Evolutionary conservation across 2,113 vertebrate genomes (phyloP), one percentile per base, ranked within the genome.

Genomic region (Collichthys lucidus): DNA sequence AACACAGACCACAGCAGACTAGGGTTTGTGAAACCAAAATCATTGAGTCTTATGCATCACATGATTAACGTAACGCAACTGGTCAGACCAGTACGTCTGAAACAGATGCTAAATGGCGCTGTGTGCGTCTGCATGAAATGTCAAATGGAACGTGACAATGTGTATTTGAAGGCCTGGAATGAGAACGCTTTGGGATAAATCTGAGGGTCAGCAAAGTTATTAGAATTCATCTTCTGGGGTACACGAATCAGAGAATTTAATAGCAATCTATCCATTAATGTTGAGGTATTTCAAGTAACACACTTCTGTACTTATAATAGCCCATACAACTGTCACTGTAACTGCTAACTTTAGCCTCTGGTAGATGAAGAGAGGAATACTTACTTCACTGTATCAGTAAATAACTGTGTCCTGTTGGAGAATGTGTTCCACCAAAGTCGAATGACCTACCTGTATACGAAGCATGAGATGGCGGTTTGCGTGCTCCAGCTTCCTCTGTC

Each of bases 401-500:
- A 52, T 26, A 2, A 17, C 24, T 67, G 11, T 35, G 11, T 22
- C 11, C 46, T 8, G 12, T 11, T 49, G 44, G 14, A 14, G 26
- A 2, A 4, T 16, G 24, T 22, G 40, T 35, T 57, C 26, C 24
- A 19, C 11, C 24, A 47, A 24, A 56, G 24, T 56, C 15, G 2
- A 40, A 2, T 56, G 16, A 52, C 74, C 17, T 50, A 92, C 95
- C 94, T 95, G 95, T 73, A 95, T 94, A 2, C 97, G 95, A n/a
- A 98, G 96, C 93, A 97, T 94, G 55, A 98, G 93, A 77, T 94
- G 96, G 40, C 96, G 96, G 91, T 98, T 98, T 1, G 96, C 82
- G 5, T 97, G 96, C 67, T 98, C 97, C 91, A 98, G 88, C 83
- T 96, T 97, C 67, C 95, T 95, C 90, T 98, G 97, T n/a, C 95